These are phyloP conservation scores for Leptatherina wallacei DNA, from an alignment of 2,797 vertebrate genomes.

Conservation along the genomic window DNA sequence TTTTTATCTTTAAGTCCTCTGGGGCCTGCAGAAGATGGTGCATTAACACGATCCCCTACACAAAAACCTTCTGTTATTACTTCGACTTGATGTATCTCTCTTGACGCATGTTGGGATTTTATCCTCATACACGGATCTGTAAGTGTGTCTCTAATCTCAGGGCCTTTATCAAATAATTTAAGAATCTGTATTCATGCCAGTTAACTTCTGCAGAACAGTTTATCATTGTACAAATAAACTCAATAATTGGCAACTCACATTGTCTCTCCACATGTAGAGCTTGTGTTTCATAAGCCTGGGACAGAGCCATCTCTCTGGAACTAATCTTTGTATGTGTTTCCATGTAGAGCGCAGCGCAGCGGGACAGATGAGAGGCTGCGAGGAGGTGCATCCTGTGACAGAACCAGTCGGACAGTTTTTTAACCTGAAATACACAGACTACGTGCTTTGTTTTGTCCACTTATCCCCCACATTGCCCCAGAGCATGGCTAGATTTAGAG, in stretches of 20 bases:
- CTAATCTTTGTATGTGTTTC: constrained; percentile 59
- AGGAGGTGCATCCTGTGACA: constrained; percentile 23
- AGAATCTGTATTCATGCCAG: constrained; percentile 12
- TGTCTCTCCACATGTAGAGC: constrained; percentile 30
- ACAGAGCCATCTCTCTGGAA: constrained; percentile 56
- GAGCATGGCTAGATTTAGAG: constrained; percentile 23
- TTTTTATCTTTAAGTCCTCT: constrained; percentile 22
- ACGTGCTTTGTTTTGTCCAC: not conserved
- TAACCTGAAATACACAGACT: not conserved
- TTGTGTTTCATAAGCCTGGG: constrained; percentile 58
- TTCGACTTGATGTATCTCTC: not conserved
- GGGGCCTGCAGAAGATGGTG: constrained; percentile 16
- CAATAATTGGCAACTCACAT: constrained; percentile 36
- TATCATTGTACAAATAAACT: constrained; percentile 58
- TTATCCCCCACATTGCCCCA: constrained; percentile 36
- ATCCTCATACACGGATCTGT: not conserved
- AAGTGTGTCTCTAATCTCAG: constrained; percentile 22
- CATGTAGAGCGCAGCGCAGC: constrained; percentile 31
- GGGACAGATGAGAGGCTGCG: constrained; percentile 28
- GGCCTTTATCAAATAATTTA: constrained; percentile 15
- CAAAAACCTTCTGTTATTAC: not conserved
- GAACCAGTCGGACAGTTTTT: not conserved
- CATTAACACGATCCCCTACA: constrained; percentile 1
- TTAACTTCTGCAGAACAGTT: constrained; percentile 49
- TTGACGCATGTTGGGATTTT: not conserved